Conservation (phyloP, 2,888 invertebrate species). For the Mesorhabditis spiculigera region DNA sequence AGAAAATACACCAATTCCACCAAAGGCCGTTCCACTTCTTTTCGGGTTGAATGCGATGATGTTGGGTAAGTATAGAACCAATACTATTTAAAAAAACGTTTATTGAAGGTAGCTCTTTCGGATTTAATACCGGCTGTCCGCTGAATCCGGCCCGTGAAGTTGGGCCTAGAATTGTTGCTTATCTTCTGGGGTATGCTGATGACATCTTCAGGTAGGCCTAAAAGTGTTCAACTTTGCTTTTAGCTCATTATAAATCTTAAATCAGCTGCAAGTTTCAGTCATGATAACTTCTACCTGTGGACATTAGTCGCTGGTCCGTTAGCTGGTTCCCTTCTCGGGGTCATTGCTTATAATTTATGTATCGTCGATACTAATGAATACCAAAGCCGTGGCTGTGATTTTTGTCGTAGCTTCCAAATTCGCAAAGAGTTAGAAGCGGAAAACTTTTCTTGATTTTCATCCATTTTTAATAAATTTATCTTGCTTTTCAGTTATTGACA, state of each 20-base stretch:
- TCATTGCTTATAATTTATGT: background rate
- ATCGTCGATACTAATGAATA: background rate
- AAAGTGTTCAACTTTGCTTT: background rate
- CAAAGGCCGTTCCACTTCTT: background rate
- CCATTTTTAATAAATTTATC: no score
- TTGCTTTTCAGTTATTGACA: no score
- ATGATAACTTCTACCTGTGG: background rate
- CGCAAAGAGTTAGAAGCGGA: background rate
- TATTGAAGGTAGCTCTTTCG: background rate
- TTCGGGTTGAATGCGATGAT: background rate
- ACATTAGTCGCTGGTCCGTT: background rate
- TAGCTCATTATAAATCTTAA: background rate
- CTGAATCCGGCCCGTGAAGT: background rate
- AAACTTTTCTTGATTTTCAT: background rate
- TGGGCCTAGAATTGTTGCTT: background rate
- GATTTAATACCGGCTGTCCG: background rate
- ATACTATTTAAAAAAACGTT: background rate
- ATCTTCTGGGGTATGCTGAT: background rate
- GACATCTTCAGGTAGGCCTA: background rate
- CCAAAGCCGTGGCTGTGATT: background rate
- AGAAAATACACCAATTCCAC: background rate
- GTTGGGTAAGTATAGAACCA: conserved; percentile 1
- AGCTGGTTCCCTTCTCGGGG: background rate
- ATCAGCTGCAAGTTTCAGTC: background rate
- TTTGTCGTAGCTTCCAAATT: background rate